These are phyloP conservation scores for Dreissena rostriformis DNA, from an alignment of 1,140 invertebrate species.

Conservation along the genomic window DNA sequence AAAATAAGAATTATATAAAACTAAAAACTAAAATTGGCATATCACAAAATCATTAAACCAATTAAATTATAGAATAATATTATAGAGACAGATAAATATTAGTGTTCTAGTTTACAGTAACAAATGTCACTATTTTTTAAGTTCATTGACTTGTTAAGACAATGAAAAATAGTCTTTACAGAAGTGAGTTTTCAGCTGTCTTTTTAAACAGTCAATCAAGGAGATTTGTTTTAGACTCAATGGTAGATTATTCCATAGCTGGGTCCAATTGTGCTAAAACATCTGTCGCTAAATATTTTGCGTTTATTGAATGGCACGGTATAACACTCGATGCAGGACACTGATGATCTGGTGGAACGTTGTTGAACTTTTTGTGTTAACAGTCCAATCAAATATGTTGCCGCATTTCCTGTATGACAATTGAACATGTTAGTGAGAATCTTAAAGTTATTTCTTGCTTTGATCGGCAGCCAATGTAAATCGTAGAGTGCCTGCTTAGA, in stretches of 20 bases:
- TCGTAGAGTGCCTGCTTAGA: conserved; percentile 6
- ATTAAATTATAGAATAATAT: no score
- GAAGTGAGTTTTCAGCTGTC: no score
- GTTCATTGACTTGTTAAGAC: no score
- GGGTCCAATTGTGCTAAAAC: conserved; percentile 5
- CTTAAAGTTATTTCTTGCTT: not conserved
- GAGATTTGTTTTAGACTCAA: not conserved
- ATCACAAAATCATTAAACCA: no score
- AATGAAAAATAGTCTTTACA: no score
- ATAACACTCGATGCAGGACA: not conserved
- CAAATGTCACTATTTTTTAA: no score
- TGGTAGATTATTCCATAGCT: conserved; percentile 15
- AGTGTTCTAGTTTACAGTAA: no score
- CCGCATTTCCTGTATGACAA: not conserved
- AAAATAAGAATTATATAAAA: no score
- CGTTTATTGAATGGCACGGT: conserved; percentile 13
- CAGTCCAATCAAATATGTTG: not conserved
- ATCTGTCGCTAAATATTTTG: conserved; percentile 11
- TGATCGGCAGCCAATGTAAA: conserved; percentile 5
- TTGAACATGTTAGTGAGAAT: conserved; percentile 5
- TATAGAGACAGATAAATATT: no score
- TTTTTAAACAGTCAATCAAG: not conserved
- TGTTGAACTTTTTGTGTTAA: not conserved
- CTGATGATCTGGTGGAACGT: not conserved
- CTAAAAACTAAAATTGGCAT: no score